phyloP scores from a whole-genome alignment of 2,888 invertebrate species.

The Chelonus formosanus region DNA sequence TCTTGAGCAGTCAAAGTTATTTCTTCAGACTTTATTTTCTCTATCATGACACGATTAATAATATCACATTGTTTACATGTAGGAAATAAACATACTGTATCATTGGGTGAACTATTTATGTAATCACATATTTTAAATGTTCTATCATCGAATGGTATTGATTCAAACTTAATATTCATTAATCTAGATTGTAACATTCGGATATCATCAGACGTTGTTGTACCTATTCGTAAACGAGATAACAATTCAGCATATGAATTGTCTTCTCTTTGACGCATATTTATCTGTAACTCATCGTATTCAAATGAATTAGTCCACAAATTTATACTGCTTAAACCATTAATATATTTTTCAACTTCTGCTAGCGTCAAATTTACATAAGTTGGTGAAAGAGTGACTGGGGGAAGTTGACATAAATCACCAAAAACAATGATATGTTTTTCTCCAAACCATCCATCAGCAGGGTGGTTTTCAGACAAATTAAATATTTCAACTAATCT shows the following conservation, averaged over 20 bases:
- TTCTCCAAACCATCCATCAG: constrained; percentile 50
- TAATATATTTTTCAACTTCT: constrained; percentile 22
- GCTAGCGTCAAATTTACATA: constrained; percentile 45
- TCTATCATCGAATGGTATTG: constrained; percentile 31
- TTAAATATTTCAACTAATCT: constrained; percentile 13
- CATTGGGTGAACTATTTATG: constrained; percentile 42
- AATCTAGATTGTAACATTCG: constrained; percentile 26
- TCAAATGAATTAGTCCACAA: not conserved
- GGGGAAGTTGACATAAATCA: constrained; percentile 50
- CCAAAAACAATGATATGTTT: constrained; percentile 35
- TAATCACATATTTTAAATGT: constrained; percentile 43
- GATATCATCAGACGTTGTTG: constrained; percentile 4
- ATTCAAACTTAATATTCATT: constrained; percentile 26
- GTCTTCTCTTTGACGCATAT: constrained; percentile 6
- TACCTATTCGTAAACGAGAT: constrained; percentile 32
- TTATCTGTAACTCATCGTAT: not conserved
- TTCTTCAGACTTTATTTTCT: constrained; percentile 34
- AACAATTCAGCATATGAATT: constrained; percentile 43
- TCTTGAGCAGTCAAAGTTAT: constrained; percentile 41
- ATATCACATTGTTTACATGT: constrained; percentile 41
- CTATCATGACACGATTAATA: constrained; percentile 41
- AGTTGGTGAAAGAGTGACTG: constrained; percentile 47
- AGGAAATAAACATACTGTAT: constrained; percentile 44
- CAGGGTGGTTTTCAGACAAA: not conserved
- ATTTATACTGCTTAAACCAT: not conserved